Evolutionary conservation across 2,888 invertebrate species (phyloP), one percentile per base, ranked within the genome.

Genomic region (Rhopalosiphum nymphaeae): DNA sequence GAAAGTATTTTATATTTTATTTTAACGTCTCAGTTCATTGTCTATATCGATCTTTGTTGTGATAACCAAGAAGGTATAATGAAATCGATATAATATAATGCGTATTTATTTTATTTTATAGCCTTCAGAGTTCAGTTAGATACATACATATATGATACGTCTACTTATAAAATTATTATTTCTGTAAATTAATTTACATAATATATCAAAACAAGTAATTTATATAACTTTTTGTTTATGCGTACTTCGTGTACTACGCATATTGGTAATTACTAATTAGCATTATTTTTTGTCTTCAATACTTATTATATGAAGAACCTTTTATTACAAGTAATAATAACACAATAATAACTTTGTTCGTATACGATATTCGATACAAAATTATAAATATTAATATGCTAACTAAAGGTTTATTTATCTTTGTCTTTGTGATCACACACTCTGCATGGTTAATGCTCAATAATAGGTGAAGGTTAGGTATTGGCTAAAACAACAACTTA

Each of bases 391-490:
- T 53, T 26, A 85, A 49, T 49, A 49, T 16, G 87, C 49, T 91
- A 53, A 53, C 53, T 7, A 56, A 91, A 84, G 90, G 67, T 90
- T 42, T 56, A 49, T 84, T 91, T 42, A 84, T 84, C 91, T 91
- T 91, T 78, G 42, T 91, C 53, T 84, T 16, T 53, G 84, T 29
- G 44, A 86, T 91, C 85, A 85, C 85, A 86, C 57, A 46, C 56
- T 57, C 44, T 44, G 44, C 42, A 53, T 29, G 53, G 42, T 84
- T 44, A 44, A 42, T 84, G 21, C 16, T 29, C 85, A n/a, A 91
- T 91, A 85, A 57, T 44, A 57, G 78, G 44, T 91, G 85, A 91
- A 91, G 91, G 91, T 91, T 91, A 78, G 78, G 36, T 26, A 57
- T 89, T 89, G 16, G 29, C 89, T 89, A 57, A 89, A 26, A 13